Percentiles rank a stretch among this genome's conserved stretches.
Evolutionary conservation across 2,888 invertebrate species (phyloP).

Genomic region (Caenorhabditis sp.): DNA sequence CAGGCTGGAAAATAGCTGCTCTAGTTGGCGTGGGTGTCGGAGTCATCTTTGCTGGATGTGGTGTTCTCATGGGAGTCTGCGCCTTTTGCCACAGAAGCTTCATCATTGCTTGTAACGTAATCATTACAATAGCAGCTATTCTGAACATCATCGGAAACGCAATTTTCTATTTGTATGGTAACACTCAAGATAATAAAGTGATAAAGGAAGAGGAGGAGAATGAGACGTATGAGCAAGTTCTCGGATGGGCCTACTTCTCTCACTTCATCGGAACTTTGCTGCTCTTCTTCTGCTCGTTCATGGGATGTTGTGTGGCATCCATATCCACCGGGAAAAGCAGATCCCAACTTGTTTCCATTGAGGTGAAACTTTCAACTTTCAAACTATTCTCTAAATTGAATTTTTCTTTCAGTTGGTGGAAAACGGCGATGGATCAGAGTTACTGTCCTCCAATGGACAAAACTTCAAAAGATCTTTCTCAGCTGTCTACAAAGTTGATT

Average conservation of each 20-base stretch:
- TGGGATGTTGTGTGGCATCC: constrained; percentile 80
- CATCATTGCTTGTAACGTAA: constrained; percentile 74
- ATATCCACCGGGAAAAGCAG: constrained; percentile 70
- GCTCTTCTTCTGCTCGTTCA: constrained; percentile 73
- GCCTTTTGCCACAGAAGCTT: constrained; percentile 74
- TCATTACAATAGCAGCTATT: constrained; percentile 78
- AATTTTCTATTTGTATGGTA: constrained; percentile 80
- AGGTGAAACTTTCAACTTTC: constrained; percentile 63
- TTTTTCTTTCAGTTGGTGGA: constrained; percentile 72
- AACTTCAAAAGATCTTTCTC: constrained; percentile 75
- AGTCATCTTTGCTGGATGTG: constrained; percentile 69
- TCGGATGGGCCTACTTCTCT: constrained; percentile 82
- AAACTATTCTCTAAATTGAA: background rate
- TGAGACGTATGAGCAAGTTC: constrained; percentile 80
- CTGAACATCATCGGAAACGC: constrained; percentile 72
- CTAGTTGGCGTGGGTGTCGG: constrained; percentile 75
- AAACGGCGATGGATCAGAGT: constrained; percentile 68
- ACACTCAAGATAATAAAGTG: constrained; percentile 81
- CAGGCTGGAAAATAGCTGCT: constrained; percentile 82
- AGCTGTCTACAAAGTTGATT: constrained; percentile 77
- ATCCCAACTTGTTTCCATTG: constrained; percentile 80
- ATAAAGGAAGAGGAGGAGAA: constrained; percentile 80
- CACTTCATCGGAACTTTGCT: constrained; percentile 76
- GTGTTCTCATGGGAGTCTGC: constrained; percentile 71
- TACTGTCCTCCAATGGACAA: constrained; percentile 58